Conservation (phyloP, 1,140 invertebrate species). For the Lepidurus packardi region DNA sequence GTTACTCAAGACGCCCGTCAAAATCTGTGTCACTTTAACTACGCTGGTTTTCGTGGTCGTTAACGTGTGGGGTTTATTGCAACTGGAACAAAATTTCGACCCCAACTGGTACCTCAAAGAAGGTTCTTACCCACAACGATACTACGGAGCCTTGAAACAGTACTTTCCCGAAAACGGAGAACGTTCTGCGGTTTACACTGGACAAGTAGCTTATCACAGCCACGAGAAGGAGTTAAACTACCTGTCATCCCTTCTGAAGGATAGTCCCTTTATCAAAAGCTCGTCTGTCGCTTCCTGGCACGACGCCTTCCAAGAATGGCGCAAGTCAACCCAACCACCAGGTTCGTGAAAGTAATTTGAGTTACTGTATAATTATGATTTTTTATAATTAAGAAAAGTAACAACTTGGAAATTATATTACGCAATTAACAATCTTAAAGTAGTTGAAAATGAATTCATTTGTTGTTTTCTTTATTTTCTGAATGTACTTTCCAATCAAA, state of each 20-base stretch:
- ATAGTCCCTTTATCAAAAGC: slow-evolving; percentile 46
- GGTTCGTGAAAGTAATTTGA: neutral
- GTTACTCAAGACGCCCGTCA: slow-evolving; percentile 47
- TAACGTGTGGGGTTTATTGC: slow-evolving; percentile 48
- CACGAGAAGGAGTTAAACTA: slow-evolving; percentile 41
- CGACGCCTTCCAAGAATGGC: slow-evolving; percentile 35
- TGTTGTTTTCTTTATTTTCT: neutral
- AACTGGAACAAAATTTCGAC: slow-evolving; percentile 54
- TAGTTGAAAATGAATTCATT: neutral
- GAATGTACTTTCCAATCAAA: neutral
- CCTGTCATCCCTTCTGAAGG: slow-evolving; percentile 40
- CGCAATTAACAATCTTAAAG: neutral
- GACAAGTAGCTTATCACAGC: slow-evolving; percentile 45
- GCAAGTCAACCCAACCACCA: slow-evolving; percentile 26
- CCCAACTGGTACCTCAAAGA: slow-evolving; percentile 54
- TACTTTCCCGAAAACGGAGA: slow-evolving; percentile 51
- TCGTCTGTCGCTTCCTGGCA: slow-evolving; percentile 45
- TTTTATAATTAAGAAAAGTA: neutral
- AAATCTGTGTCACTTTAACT: slow-evolving; percentile 47
- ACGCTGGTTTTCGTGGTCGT: slow-evolving; percentile 41
- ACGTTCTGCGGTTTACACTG: slow-evolving; percentile 49
- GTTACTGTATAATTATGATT: neutral
- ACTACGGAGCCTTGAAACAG: slow-evolving; percentile 45
- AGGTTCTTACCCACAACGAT: slow-evolving; percentile 47
- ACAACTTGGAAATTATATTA: neutral